Evolutionary conservation across 2,797 vertebrate species (phyloP).

Genomic region (Heliangelus exortis): DNA sequence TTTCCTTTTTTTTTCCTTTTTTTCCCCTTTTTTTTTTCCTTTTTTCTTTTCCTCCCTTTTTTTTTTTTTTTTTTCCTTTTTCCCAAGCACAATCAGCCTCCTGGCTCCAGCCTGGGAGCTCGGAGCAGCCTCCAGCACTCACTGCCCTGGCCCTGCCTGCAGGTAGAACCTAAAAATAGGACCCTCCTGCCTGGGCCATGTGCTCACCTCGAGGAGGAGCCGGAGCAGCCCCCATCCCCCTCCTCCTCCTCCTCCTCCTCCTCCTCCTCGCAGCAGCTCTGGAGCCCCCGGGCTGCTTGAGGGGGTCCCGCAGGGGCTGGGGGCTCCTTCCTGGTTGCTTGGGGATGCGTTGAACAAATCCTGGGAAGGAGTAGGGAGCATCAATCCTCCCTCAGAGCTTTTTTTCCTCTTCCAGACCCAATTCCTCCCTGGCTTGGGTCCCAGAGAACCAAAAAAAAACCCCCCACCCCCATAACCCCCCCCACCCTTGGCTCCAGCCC

Average conservation of each 20-base stretch:
- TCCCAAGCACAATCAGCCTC: no score
- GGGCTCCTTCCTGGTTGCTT: no score
- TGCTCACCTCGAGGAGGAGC: neutral
- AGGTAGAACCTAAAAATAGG: neutral
- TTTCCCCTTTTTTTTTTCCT: no score
- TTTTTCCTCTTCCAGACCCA: neutral
- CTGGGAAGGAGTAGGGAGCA: accelerated
- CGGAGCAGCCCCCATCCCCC: neutral
- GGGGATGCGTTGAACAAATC: accelerated
- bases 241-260: neutral
- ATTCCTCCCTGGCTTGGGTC: neutral
- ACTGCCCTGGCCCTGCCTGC: neutral
- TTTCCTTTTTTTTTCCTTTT: no score
- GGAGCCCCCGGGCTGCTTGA: neutral
- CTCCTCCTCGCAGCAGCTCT: no score
- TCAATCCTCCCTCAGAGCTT: neutral
- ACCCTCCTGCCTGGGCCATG: neutral
- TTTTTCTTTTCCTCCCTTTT: no score
- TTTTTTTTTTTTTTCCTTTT: no score
- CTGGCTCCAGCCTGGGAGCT: no score
- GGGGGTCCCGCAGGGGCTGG: neutral
- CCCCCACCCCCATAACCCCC: no score
- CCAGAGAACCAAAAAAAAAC: neutral
- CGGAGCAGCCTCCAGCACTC: no score
- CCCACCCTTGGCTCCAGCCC: neutral